Evolutionary conservation across 1,140 invertebrate species (phyloP).

Genomic region (Anadara kagoshimensis): DNA sequence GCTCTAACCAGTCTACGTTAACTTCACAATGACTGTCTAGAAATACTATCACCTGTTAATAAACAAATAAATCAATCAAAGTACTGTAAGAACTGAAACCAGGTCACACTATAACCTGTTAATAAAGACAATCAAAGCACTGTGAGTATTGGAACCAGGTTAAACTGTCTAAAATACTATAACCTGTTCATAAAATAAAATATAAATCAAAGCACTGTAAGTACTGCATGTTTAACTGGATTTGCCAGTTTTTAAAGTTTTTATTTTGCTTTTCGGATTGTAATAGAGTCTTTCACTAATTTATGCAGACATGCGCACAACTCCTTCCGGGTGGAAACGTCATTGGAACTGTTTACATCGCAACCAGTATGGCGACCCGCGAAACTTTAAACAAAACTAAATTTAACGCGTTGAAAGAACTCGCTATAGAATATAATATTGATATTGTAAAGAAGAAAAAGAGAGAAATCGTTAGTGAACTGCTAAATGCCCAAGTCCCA

Average conservation of each 20-base stretch:
- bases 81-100: too few species aligned
- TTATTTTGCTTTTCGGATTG: too few species aligned
- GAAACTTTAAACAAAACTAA: conserved; percentile 19
- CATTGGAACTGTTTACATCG: too few species aligned
- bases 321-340: conserved; percentile 7
- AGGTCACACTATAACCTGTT: too few species aligned
- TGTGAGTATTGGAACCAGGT: background rate
- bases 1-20: conserved; percentile 95
- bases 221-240: background rate
- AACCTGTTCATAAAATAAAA: background rate
- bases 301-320: conserved; percentile 17
- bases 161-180: background rate
- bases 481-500: background rate
- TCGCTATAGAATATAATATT: background rate
- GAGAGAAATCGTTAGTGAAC: background rate
- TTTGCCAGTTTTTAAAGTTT: too few species aligned
- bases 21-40: conserved; percentile 98
- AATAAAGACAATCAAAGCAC: too few species aligned
- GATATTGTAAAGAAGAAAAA: conserved; percentile 6
- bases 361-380: conserved; percentile 10
- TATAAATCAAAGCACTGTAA: background rate
- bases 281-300: conserved; percentile 17
- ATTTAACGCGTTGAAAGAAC: background rate
- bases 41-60: conserved; percentile 93
- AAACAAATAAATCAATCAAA: background rate